Evolutionary conservation across 1,140 invertebrate genomes (phyloP).

Genomic region (Drosophila biarmipes): DNA sequence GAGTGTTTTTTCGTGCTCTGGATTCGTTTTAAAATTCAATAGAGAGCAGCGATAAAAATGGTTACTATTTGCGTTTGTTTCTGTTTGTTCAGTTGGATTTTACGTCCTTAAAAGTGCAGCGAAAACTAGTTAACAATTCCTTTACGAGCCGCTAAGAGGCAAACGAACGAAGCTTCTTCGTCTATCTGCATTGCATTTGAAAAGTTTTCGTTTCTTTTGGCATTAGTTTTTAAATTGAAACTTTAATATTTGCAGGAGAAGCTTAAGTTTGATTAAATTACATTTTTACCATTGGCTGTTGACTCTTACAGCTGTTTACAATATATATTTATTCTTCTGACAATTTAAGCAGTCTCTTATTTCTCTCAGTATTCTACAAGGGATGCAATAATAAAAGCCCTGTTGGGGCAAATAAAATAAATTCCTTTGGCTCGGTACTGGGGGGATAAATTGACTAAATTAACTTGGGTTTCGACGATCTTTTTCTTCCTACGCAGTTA

Average conservation of each 20-base stretch:
- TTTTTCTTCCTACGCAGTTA: not conserved
- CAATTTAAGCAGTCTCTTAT: not conserved
- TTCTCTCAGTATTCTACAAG: not conserved
- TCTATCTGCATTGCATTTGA: conserved; percentile 25
- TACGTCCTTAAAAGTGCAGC: conserved; percentile 55
- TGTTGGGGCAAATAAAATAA: not conserved
- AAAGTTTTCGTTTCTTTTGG: conserved; percentile 34
- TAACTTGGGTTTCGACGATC: not conserved
- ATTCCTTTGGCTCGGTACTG: not conserved
- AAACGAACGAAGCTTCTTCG: conserved; percentile 5
- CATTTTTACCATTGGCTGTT: conserved; percentile 10
- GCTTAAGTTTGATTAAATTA: conserved; percentile 41
- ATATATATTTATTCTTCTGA: conserved; percentile 5
- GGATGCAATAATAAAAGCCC: not conserved
- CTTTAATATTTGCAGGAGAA: conserved; percentile 28
- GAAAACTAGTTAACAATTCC: conserved; percentile 67
- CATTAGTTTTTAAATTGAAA: conserved; percentile 29
- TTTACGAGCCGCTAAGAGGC: conserved; percentile 49
- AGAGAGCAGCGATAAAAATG: conserved; percentile 67
- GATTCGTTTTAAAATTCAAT: conserved; percentile 70
- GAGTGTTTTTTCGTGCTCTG: conserved; percentile 62
- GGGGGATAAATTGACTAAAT: not conserved
- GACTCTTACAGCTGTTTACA: conserved; percentile 13
- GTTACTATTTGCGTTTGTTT: conserved; percentile 52
- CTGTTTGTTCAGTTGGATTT: conserved; percentile 40